Percentiles rank a stretch among this genome's conserved stretches.
Evolutionary conservation across 2,888 invertebrate species (phyloP).

Genomic region (Argyresthia albistria): DNA sequence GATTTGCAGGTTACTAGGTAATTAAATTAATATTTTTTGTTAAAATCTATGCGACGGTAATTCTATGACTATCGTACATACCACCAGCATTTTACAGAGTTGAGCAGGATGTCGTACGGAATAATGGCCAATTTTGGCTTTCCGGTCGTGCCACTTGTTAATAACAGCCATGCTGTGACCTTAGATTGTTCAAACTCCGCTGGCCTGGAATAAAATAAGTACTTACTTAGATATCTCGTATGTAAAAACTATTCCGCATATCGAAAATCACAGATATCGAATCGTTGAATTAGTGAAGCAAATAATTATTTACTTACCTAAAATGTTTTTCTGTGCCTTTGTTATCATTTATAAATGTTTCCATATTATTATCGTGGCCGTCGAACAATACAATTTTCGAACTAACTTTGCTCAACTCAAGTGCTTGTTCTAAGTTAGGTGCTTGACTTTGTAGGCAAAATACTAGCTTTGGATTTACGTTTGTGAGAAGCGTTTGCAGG

Average conservation of each 20-base stretch:
- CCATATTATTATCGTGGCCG: conserved; percentile 18
- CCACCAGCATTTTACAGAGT: conserved; percentile 30
- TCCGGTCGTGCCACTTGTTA: conserved; percentile 41
- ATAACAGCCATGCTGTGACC: conserved; percentile 29
- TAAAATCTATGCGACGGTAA: no score
- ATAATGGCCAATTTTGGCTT: conserved; percentile 30
- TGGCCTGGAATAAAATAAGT: conserved; percentile 27
- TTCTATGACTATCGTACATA: conserved; percentile 13
- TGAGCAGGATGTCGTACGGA: conserved; percentile 25
- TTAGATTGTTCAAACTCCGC: conserved; percentile 25
- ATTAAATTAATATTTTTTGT: no score
- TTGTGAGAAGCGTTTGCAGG: conserved; percentile 11
- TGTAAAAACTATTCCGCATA: no score
- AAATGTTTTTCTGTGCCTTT: conserved; percentile 28
- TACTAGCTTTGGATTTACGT: conserved; percentile 25
- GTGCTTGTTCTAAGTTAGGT: conserved; percentile 22
- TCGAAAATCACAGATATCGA: no score
- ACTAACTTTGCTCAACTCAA: conserved; percentile 12
- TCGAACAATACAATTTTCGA: conserved; percentile 27
- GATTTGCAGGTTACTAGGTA: no score
- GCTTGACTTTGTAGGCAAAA: conserved; percentile 26
- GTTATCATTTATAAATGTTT: conserved; percentile 21
- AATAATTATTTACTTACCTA: conserved; percentile 17
- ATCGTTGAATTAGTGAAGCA: no score
- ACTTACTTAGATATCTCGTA: no score